These are phyloP conservation scores for Synergus japonicus DNA, from an alignment of 2,888 invertebrate genomes.

Conservation along the genomic window DNA sequence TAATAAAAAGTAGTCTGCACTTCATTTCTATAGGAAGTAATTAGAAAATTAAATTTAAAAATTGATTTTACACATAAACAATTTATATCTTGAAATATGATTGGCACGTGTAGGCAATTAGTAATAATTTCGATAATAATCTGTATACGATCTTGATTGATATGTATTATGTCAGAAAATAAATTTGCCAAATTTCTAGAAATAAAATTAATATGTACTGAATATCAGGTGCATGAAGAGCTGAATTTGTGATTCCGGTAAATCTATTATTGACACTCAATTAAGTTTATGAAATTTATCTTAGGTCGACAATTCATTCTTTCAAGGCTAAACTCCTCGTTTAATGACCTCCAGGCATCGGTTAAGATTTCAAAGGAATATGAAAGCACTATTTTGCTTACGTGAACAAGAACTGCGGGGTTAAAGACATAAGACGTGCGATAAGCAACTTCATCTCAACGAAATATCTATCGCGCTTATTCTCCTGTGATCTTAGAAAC, in stretches of 20 bases:
- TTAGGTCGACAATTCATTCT: conserved; percentile 1
- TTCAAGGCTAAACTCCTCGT: conserved; percentile 21
- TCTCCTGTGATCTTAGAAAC: conserved; percentile 9
- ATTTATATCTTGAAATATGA: too few species aligned
- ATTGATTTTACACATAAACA: background rate
- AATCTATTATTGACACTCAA: conserved; percentile 5
- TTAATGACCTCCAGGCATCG: conserved; percentile 39
- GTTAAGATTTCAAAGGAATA: conserved; percentile 37
- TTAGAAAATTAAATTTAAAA: background rate
- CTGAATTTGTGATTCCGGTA: background rate
- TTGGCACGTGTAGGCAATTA: too few species aligned
- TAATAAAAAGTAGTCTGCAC: background rate
- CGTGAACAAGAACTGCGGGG: conserved; percentile 28
- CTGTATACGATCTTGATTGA: too few species aligned
- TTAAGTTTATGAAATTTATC: background rate
- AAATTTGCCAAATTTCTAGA: too few species aligned
- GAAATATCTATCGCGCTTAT: background rate
- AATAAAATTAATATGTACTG: too few species aligned
- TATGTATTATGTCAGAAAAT: too few species aligned
- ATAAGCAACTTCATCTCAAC: conserved; percentile 32
- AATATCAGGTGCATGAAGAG: too few species aligned
- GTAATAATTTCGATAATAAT: too few species aligned
- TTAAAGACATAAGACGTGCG: conserved; percentile 37
- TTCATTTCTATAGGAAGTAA: background rate
- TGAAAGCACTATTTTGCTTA: conserved; percentile 40